Percentiles rank a stretch among this genome's conserved stretches.
phyloP scores from a whole-genome alignment of 2,797 vertebrate species.

The Neoniphon sammara region DNA sequence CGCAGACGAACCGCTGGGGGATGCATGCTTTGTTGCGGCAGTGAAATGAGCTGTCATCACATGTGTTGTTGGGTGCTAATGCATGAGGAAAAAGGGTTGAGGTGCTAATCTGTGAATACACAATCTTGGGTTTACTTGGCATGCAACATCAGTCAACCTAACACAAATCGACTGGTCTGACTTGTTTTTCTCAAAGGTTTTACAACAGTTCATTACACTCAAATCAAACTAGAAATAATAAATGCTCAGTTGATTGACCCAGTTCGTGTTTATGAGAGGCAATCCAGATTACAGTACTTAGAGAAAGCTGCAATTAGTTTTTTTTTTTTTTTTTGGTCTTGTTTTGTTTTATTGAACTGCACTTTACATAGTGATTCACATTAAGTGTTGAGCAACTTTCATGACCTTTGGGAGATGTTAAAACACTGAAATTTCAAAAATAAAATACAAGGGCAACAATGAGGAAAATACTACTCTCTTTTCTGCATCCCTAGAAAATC shows the following conservation, averaged over 20 bases:
- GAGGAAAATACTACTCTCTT: no score
- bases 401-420: conserved; percentile 3
- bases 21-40: conserved; percentile 95
- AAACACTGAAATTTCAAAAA: no score
- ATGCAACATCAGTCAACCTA: conserved; percentile 4
- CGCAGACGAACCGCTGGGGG: conserved; percentile 93
- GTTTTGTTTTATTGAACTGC: no score
- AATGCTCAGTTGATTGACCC: neutral
- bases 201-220: conserved; percentile 1
- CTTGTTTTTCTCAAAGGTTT: conserved; percentile 14
- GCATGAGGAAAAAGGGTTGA: conserved; percentile 36
- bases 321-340: no score
- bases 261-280: neutral
- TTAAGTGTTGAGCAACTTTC: neutral
- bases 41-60: conserved; percentile 93
- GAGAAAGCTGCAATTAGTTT: no score
- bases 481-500: no score
- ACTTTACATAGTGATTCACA: neutral
- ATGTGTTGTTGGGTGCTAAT: conserved; percentile 96
- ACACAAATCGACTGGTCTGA: neutral
- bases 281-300: neutral
- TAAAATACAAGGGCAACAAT: no score
- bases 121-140: neutral
- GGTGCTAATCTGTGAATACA: conserved; percentile 22
- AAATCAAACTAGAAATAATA: conserved; percentile 21